These are phyloP conservation scores for Manis pentadactyla DNA, from an alignment of 2,797 vertebrate genomes.

Conservation along the genomic window DNA sequence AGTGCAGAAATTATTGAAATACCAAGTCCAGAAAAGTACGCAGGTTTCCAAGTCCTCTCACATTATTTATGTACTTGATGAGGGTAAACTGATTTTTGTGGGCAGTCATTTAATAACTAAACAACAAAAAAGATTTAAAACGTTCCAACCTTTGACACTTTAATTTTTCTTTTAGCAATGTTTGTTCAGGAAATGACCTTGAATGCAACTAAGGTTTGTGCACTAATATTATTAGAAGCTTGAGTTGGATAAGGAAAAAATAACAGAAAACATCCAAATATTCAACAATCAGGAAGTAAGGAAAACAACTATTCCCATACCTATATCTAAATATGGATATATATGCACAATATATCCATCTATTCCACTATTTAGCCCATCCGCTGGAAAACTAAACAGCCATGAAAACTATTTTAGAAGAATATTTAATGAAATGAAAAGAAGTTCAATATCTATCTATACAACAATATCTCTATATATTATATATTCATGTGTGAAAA, in stretches of 20 bases:
- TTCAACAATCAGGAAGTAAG: neutral
- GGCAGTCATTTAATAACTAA: neutral
- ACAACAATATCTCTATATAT: conserved; percentile 58
- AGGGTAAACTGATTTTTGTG: neutral
- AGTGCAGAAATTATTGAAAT: neutral
- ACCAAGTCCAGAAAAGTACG: neutral
- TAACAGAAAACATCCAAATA: neutral
- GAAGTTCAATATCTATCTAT: conserved; percentile 60
- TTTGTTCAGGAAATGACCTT: neutral
- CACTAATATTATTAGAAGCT: neutral
- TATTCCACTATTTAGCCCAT: neutral
- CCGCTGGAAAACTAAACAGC: neutral
- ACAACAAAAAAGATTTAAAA: neutral
- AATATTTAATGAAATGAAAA: conserved; percentile 72
- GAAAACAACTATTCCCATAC: neutral
- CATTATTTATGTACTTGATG: neutral
- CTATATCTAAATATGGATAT: neutral
- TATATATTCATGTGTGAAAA: conserved; percentile 65
- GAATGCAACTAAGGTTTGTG: neutral
- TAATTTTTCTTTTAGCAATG: neutral
- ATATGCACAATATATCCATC: neutral
- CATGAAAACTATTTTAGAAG: conserved; percentile 56
- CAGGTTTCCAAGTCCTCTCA: neutral
- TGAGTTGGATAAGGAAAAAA: neutral
- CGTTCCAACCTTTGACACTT: neutral